Evolutionary conservation across 2,113 vertebrate species (phyloP), one percentile per base, ranked within the genome.

Genomic region (Gallinago media): DNA sequence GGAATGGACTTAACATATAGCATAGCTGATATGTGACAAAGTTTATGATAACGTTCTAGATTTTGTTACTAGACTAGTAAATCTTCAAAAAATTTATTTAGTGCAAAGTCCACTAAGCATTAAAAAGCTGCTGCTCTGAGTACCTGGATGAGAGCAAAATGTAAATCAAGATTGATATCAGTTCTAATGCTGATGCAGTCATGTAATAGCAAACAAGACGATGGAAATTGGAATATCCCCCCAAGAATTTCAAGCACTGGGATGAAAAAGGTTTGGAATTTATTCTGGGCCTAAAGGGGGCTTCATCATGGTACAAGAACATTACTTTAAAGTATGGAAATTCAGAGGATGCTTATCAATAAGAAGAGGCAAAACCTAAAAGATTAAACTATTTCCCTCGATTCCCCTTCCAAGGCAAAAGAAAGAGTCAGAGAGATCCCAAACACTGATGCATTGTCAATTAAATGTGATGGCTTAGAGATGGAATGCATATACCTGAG

Each of bases 141-240:
- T 59, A 70, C 58, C 55, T 86, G 67, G 74, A 71, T 50, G 55
- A 54, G 76, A 94, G 63, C 12, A 90, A 92, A 94, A 94, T 80
- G 83, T 78, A 96, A 92, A 96, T 94, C 65, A 80, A 91, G 79
- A 93, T 55, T 91, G 86, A 95, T 96, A 91, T 91, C 83, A 81
- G 76, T 67, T 72, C 34, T 61, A 73, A 80, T 70, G 71, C 46
- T 84, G 88, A 58, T 62, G 61, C 83, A 81, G 83, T 34, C 0
- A 2, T 52, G 66, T 83, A 81, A 62, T 61, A 93, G 73, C 3
- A n/a, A 92, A 71, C 42, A 83, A 55, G 79, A 55, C 26, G 74
- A 56, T 74, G 68, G 91, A 77, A 91, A 88, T 8, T 38, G 74
- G 75, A 88, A 86, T 40, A 76, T 63, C 62, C 67, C 86, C 91